Evolutionary conservation across 2,888 invertebrate genomes (phyloP), one percentile per base, ranked within the genome.

Genomic region (Amphipyra berbera): DNA sequence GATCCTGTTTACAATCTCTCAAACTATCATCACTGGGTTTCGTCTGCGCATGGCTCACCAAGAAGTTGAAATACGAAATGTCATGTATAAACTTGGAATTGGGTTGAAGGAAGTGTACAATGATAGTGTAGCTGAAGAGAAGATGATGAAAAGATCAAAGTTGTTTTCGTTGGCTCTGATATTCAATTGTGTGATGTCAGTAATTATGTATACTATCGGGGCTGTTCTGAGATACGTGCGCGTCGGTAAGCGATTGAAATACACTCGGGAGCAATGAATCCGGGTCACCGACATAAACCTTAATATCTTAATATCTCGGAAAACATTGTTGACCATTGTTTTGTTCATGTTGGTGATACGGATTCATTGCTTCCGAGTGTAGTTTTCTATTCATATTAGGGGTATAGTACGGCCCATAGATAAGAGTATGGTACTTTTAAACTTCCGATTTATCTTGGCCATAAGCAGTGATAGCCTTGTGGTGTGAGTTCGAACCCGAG

Each of bases 81-180:
- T 67, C 9, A 57, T 73, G 54, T 73, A 46, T 35, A 62, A 42
- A 15, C 42, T 76, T 10, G 73, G 61, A 3, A 66, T 73, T 14
- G 46, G 13, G 0, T 37, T 73, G 30, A 73, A 73, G 33, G 27
- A 71, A 7, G 9, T 42, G 10, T 57, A 62, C 38, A 73, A 72
- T 48, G 68, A 73, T 13, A 6, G 2, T 0, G 45, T 62, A 3
- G 56, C 35, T 7, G 73, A 73, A 30, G 15, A 54, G 8, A 40
- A 45, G 38, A 62, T 73, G 76, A 76, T 73, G 44, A 61, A 50
- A n/a, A 49, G 45, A 8, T 54, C 61, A 0, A 65, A 67, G 46
- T 57, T 76, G 33, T 73, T 59, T 10, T 66, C 61, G 6, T 46
- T 8, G 30, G 76, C 76, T 37, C 42, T 73, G 0, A 40, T 59